Conservation (phyloP, 2,888 invertebrate genomes). For the Zonitis immaculata region DNA sequence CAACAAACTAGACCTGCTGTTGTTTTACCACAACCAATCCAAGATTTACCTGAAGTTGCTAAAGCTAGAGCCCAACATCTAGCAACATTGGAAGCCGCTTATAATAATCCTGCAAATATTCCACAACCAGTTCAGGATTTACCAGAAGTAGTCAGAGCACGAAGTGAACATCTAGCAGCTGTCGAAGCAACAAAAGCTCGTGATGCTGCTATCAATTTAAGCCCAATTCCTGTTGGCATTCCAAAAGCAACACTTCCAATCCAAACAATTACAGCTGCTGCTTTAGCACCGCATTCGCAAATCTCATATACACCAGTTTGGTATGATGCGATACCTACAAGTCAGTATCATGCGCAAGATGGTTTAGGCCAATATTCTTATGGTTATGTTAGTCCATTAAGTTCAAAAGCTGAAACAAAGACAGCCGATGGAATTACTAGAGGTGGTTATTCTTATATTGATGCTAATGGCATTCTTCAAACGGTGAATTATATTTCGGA, state of each 20-base stretch:
- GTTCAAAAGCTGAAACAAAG: constrained; percentile 60
- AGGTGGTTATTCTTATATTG: constrained; percentile 66
- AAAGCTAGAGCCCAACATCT: constrained; percentile 40
- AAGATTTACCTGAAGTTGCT: constrained; percentile 43
- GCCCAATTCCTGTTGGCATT: constrained; percentile 31
- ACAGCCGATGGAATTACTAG: constrained; percentile 58
- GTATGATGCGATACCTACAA: constrained; percentile 8
- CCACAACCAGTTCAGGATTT: constrained; percentile 47
- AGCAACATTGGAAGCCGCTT: constrained; percentile 38
- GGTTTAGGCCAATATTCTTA: constrained; percentile 54
- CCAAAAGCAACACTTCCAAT: constrained; percentile 34
- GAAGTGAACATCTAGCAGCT: constrained; percentile 39
- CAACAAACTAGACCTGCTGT: constrained; percentile 31
- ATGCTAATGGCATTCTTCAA: constrained; percentile 61
- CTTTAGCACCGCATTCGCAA: constrained; percentile 31
- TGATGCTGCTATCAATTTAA: constrained; percentile 34
- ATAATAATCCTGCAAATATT: constrained; percentile 26
- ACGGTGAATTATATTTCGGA: constrained; percentile 62
- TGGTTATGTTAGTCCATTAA: constrained; percentile 61
- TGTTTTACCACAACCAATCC: constrained; percentile 44
- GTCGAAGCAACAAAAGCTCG: constrained; percentile 38
- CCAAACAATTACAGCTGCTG: constrained; percentile 18
- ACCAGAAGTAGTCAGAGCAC: constrained; percentile 41
- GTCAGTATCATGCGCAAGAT: constrained; percentile 53
- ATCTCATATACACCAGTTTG: constrained; percentile 28